Evolutionary conservation across 1,140 invertebrate genomes (phyloP), one percentile per base, ranked within the genome.

Genomic region (Adelges cooleyi): DNA sequence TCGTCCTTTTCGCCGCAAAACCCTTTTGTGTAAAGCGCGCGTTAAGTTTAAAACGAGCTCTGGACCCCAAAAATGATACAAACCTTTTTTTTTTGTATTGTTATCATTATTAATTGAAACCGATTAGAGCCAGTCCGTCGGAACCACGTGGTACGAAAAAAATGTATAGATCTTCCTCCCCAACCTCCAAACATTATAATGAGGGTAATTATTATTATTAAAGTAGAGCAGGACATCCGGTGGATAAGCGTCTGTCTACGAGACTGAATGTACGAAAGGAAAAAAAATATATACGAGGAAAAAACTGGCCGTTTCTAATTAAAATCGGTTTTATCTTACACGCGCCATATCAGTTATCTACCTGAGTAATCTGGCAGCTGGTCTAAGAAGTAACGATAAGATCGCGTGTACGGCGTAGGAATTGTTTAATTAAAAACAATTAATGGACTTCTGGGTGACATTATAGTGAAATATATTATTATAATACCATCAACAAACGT

Each of bases 151-250:
- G 22, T 17, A 18, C 23, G 25, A 48, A 44, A 62, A 48, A 23
- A 59, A 13, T 48, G n/a, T n/a, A n/a, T n/a, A n/a, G n/a, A 29
- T 33, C 10, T 42, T 48, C 46, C 44, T n/a, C 10, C 27, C 56
- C 11, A 11, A n/a, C n/a, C n/a, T n/a, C n/a, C n/a, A n/a, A n/a
- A n/a, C n/a, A n/a, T n/a, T n/a, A n/a, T n/a, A n/a, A n/a, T n/a
- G n/a, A 33, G 42, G 3, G 22, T 62, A 62, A 62, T 62, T 23
- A 42, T 46, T 42, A 62, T 40, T 46, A 62, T 62, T 62, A 48
- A 33, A 27, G 23, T 29, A 33, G 11, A 8, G 23, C 29, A 33
- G 11, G 13, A 46, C 42, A 29, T 46, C 25, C 18, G n/a, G n/a
- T 29, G 25, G 25, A 62, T 62, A 46, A 48, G 29, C 42, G 25